These are phyloP conservation scores for Gavialis gangeticus DNA, from an alignment of 2,113 vertebrate species.

Conservation along the genomic window DNA sequence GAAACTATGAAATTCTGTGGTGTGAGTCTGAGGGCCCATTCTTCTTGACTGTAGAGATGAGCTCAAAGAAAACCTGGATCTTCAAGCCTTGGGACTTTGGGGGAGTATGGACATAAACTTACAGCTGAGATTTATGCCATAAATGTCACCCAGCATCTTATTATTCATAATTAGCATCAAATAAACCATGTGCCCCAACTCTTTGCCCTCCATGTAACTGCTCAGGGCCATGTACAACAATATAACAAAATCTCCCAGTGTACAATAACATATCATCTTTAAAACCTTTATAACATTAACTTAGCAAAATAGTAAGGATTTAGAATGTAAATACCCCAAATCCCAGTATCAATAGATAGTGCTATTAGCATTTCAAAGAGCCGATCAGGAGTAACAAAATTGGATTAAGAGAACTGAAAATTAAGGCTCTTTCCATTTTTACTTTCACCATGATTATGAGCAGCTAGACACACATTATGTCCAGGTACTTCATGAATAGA, in stretches of 20 bases:
- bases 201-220: slow-evolving; percentile 10
- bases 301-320: not conserved
- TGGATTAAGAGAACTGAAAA: rapidly evolving
- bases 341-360: not conserved
- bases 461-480: not conserved
- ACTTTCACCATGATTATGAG: not conserved
- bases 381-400: not conserved
- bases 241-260: not conserved
- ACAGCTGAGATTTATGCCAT: not conserved
- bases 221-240: not conserved
- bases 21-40: rapidly evolving
- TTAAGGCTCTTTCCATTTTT: not conserved
- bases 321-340: not conserved
- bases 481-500: not conserved
- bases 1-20: rapidly evolving
- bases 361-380: not conserved
- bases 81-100: rapidly evolving
- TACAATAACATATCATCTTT: not conserved
- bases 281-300: not conserved
- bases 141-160: not conserved
- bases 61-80: not conserved
- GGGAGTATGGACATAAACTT: not conserved
- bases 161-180: slow-evolving; percentile 9
- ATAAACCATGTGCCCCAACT: not conserved
- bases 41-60: not conserved